Percentiles rank a stretch among this genome's conserved stretches.
These are phyloP conservation scores for Zaprionus ornatus DNA, from an alignment of 1,140 invertebrate genomes.

Conservation along the genomic window DNA sequence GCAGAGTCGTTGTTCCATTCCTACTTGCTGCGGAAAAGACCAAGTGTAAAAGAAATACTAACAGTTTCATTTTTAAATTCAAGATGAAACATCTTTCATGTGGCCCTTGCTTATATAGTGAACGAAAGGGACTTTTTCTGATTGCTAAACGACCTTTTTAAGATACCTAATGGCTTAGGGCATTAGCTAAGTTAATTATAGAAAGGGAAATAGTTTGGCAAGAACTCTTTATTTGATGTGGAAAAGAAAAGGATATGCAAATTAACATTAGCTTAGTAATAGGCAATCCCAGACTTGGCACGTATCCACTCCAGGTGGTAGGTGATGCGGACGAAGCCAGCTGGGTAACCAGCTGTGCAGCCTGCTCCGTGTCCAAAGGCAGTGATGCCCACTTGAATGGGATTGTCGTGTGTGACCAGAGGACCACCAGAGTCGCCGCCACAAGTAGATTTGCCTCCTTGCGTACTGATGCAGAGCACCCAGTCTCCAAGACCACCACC, in stretches of 20 bases:
- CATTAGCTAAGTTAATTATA: neutral
- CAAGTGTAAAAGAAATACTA: conserved; percentile 31
- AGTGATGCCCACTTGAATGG: conserved; percentile 83
- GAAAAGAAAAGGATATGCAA: neutral
- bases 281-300: conserved; percentile 47
- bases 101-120: too few relatives aligned
- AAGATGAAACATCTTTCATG: too few relatives aligned
- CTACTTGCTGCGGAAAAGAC: neutral
- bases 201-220: neutral
- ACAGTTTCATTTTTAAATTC: neutral
- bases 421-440: conserved; percentile 86
- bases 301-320: conserved; percentile 85
- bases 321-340: conserved; percentile 85
- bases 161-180: neutral
- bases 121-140: too few relatives aligned
- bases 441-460: conserved; percentile 53
- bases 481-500: conserved; percentile 16
- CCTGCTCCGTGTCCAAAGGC: conserved; percentile 48
- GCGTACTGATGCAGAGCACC: conserved; percentile 52
- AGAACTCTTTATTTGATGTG: neutral
- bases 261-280: conserved; percentile 34
- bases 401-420: conserved; percentile 79
- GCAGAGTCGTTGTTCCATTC: too few relatives aligned
- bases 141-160: too few relatives aligned
- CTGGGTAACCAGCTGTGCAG: conserved; percentile 68